Conservation (phyloP, 2,797 vertebrate genomes). For the Lycodopsis pacificus region DNA sequence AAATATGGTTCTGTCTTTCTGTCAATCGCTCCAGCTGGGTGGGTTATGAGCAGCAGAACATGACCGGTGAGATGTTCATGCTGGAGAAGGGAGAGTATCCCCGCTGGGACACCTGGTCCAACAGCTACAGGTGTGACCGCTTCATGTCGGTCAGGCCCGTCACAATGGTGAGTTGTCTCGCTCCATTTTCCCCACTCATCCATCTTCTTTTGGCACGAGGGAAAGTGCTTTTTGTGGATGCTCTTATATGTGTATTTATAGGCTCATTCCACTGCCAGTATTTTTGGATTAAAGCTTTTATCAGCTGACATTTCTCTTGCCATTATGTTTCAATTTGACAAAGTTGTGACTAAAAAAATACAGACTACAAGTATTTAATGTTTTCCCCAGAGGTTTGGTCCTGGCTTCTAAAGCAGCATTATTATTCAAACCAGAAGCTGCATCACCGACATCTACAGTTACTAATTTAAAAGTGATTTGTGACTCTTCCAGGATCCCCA, state of each 20-base stretch:
- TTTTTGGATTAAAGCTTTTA: conserved; percentile 37
- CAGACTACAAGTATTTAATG: not conserved
- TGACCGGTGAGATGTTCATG: conserved; percentile 89
- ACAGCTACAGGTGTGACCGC: conserved; percentile 87
- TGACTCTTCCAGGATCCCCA: conserved; percentile 82
- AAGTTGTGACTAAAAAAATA: conserved; percentile 5
- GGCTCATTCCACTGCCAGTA: conserved; percentile 2
- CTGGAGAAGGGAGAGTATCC: conserved; percentile 91
- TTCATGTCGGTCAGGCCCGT: conserved; percentile 88
- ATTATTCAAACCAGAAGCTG: not conserved
- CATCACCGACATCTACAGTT: not conserved
- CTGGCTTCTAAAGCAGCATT: not conserved
- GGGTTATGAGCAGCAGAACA: conserved; percentile 87
- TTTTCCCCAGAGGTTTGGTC: conserved; percentile 8
- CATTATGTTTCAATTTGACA: not conserved
- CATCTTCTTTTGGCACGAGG: not conserved
- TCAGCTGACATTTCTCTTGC: conserved; percentile 7
- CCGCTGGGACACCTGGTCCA: conserved; percentile 91
- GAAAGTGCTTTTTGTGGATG: conserved; percentile 9
- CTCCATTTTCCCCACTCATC: conserved; percentile 15
- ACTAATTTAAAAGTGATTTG: not conserved
- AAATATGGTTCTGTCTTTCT: not conserved
- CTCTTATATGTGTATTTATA: conserved; percentile 29
- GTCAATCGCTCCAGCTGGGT: conserved; percentile 81
- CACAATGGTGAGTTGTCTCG: conserved; percentile 80